phyloP scores from a whole-genome alignment of 1,140 invertebrate species.

The Portunus trituberculatus region DNA sequence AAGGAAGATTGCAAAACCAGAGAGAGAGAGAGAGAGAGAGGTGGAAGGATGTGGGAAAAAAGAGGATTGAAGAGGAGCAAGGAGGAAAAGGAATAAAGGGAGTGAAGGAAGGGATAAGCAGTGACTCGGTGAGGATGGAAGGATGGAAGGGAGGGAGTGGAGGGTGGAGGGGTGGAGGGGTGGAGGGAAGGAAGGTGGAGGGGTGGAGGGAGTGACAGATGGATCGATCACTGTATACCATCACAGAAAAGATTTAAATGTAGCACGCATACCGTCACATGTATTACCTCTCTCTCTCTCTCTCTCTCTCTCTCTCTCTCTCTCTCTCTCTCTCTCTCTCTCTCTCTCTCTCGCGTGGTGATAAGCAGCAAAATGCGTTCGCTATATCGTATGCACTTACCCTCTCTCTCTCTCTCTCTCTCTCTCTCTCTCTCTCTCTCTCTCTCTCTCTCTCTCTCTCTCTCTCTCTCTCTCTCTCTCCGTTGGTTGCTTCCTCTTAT shows the following conservation, averaged over 20 bases:
- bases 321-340: not conserved
- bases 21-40: no score
- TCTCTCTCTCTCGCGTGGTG: not conserved
- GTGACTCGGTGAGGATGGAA: not conserved
- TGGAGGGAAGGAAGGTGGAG: no score
- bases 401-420: no score
- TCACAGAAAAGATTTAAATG: not conserved
- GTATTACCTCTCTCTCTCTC: conserved; percentile 28
- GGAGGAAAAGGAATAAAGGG: not conserved
- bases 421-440: not conserved
- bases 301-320: conserved; percentile 36
- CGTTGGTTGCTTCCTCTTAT: not conserved
- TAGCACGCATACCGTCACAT: not conserved
- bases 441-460: conserved; percentile 42
- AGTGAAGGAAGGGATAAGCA: not conserved
- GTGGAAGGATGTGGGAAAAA: no score
- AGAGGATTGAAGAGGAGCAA: not conserved
- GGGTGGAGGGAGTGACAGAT: no score
- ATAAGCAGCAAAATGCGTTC: no score
- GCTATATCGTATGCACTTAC: no score
- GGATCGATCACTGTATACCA: not conserved
- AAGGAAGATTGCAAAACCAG: no score
- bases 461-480: conserved; percentile 36
- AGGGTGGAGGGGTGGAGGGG: not conserved
- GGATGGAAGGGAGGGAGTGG: not conserved